Evolutionary conservation across 2,797 vertebrate genomes (phyloP).

Genomic region (Coregonus suidteri): DNA sequence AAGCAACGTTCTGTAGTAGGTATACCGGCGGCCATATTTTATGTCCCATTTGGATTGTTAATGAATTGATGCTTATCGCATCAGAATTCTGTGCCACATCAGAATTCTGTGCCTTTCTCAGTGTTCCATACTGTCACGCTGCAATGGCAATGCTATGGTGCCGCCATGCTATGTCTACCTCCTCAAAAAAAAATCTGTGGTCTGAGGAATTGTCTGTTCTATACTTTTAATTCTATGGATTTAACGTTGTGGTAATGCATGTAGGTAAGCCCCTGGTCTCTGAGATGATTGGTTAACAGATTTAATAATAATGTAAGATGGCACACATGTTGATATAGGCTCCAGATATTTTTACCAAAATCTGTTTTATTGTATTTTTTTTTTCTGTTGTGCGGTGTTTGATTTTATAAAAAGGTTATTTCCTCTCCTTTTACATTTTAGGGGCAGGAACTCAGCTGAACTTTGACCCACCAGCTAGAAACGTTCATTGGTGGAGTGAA

Average conservation of each 20-base stretch:
- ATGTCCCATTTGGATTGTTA: constrained; percentile 1
- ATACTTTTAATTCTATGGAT: constrained; percentile 33
- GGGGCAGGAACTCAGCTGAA: constrained; percentile 68
- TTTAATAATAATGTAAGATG: constrained; percentile 78
- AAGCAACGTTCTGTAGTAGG: background rate
- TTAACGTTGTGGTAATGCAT: constrained; percentile 56
- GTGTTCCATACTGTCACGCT: background rate
- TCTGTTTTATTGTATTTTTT: constrained; percentile 48
- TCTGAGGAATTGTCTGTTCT: constrained; percentile 30
- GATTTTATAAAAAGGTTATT: constrained; percentile 73
- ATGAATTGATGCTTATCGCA: background rate
- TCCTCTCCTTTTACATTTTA: constrained; percentile 79
- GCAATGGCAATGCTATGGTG: background rate
- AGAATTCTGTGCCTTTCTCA: constrained; percentile 52
- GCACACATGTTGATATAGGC: constrained; percentile 70
- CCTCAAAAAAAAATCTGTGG: constrained; percentile 8
- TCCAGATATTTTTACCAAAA: constrained; percentile 73
- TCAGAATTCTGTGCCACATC: constrained; percentile 54
- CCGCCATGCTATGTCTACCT: background rate
- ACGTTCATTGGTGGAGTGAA: constrained; percentile 3
- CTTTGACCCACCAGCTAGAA: constrained; percentile 65
- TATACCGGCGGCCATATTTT: constrained; percentile 16
- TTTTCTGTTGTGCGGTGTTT: constrained; percentile 73
- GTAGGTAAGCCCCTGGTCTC: constrained; percentile 61
- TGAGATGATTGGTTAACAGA: constrained; percentile 65